These are phyloP conservation scores for Cyanistes caeruleus DNA, from an alignment of 2,113 vertebrate genomes.

Conservation along the genomic window DNA sequence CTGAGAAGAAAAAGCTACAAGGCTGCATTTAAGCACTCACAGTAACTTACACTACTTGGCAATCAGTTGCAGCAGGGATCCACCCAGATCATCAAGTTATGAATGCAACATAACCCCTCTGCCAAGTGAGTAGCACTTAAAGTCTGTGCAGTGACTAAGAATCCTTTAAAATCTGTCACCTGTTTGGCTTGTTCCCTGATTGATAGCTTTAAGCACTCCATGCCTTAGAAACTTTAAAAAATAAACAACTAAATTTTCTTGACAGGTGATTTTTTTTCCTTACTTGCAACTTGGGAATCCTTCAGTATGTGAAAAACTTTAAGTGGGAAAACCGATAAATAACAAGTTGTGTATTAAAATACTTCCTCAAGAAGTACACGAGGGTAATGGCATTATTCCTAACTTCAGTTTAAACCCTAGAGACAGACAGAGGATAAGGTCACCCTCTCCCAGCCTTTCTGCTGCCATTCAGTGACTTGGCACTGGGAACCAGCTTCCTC, in stretches of 20 bases:
- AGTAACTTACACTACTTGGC: background rate
- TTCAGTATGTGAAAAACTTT: background rate
- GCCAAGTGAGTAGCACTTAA: background rate
- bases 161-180: conserved; percentile 7
- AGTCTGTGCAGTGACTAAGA: background rate
- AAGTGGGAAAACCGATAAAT: conserved; percentile 25
- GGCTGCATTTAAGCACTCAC: background rate
- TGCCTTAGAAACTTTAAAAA: background rate
- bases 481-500: background rate
- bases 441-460: background rate
- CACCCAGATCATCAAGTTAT: background rate
- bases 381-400: background rate
- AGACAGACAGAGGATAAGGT: background rate
- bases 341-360: background rate
- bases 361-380: background rate
- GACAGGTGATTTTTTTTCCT: conserved; percentile 30
- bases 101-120: background rate
- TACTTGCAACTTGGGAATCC: conserved; percentile 21
- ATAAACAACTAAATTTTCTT: conserved; percentile 43
- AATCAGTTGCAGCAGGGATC: background rate
- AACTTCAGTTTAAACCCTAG: background rate
- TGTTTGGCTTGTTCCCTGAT: background rate
- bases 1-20: background rate
- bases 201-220: background rate
- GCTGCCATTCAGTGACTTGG: background rate